Evolutionary conservation across 2,113 vertebrate species (phyloP), one percentile per base, ranked within the genome.

Genomic region (Regulus satrapa): DNA sequence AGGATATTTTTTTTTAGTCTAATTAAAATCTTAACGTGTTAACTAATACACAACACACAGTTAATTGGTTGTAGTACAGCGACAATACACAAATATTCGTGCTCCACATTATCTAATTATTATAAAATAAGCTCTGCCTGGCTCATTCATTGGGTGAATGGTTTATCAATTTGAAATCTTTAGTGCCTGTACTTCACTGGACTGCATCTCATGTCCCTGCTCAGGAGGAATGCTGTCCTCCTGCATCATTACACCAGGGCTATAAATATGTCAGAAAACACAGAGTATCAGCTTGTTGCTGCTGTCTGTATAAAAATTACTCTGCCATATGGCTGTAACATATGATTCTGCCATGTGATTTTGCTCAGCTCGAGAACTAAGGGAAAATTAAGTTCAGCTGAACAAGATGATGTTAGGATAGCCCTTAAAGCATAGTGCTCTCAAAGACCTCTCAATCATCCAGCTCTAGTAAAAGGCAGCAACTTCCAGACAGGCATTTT

Each of bases 81-180:
- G 73, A 12, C 11, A 73, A 45, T 12, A 74, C 38, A 74, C 32
- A 91, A 76, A 91, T 77, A 87, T 49, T 84, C 73, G 48, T n/a
- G 18, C 34, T 73, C 31, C 36, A 84, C 74, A 69, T 69, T 6
- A 61, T 36, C 46, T 72, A 75, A 79, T 83, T 62, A 74, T 54
- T 75, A n/a, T 52, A 38, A 91, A 91, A 62, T 59, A 66, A 76
- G 11, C 52, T 38, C 45, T 68, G 52, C 18, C 29, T 9, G 2
- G 6, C 25, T 68, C 14, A 3, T 72, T 79, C 34, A 48, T 12
- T 0, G 1, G n/a, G 14, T 26, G n/a, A 31, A 32, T 26, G 10
- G 11, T 82, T 85, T 66, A 31, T 58, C 11, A 2, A 28, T 36
- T 36, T 81, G 59, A 81, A 59, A 21, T 69, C 20, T 84, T 41